Evolutionary conservation across 2,113 vertebrate genomes (phyloP).

Genomic region (Crotalus tigris): DNA sequence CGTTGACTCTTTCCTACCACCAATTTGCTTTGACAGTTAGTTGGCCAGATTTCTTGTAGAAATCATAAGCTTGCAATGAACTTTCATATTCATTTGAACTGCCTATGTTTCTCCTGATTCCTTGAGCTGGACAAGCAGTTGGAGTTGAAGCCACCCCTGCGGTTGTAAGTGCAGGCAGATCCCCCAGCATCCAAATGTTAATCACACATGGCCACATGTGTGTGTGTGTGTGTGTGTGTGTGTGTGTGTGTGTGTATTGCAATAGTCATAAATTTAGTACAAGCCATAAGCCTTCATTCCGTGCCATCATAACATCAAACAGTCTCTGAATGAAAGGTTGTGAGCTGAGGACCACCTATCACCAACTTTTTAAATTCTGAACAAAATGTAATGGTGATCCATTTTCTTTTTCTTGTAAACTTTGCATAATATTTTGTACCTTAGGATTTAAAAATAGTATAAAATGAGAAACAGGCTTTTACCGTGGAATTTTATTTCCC

Average conservation of each 20-base stretch:
- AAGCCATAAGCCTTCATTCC: not conserved
- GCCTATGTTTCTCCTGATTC: not conserved
- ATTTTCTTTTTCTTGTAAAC: conserved; percentile 54
- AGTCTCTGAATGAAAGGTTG: not conserved
- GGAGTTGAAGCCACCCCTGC: not conserved
- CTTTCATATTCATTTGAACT: not conserved
- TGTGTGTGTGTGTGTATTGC: no score
- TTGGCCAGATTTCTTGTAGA: no score
- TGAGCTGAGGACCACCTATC: no score
- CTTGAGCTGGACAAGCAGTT: not conserved
- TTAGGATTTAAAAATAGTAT: conserved; percentile 56
- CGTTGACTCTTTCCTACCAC: no score
- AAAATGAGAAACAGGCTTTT: conserved; percentile 68
- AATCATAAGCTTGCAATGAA: no score
- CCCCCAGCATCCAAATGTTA: not conserved
- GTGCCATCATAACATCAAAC: not conserved
- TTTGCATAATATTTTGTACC: conserved; percentile 39
- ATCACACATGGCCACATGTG: not conserved
- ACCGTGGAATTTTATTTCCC: not conserved
- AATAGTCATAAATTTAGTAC: not conserved
- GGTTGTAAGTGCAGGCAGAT: not conserved
- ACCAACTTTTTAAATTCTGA: not conserved
- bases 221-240: no score
- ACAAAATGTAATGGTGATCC: not conserved
- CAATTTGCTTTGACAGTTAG: no score